Base-by-base conservation (phyloP, 2,797 vertebrate species). In the Channa striata region DNA sequence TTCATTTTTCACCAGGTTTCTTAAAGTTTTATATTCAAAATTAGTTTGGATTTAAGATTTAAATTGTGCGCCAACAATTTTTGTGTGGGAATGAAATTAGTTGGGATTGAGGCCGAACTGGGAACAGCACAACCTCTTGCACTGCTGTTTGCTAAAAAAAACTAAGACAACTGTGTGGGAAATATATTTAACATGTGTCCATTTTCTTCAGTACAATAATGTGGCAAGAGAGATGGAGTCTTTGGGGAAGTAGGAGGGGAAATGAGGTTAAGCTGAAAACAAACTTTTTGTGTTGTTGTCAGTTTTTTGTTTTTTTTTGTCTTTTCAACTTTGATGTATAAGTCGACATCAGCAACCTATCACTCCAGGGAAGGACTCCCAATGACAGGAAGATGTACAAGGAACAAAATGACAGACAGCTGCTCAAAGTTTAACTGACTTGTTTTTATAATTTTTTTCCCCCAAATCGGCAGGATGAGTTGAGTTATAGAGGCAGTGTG, bases 371-470 rank as follows among this genome's bases (percentile, higher is more conserved):
- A 69, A 84, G 69, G 62, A 80, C 56, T 49, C 44, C 39, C 81
- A 83, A 74, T 81, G 78, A 81, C 78, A 77, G 77, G 54, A 69
- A 53, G 59, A 74, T 44, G 50, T 58, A 52, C 54, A 71, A 64
- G 39, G 47, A 68, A 61, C 43, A 17, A 25, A 67, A 78, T 81
- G 78, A 83, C 64, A 30, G 76, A 83, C 77, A 81, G 75, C 53
- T 84, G 63, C 64, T 78, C 30, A 10, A 62, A 78, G 59, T 83
- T 70, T 51, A 62, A 52, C 61, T 74, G 78, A 76, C 62, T 52
- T 72, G 37, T 63, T 81, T n/a, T 10, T 65, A 43, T 62, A 23
- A 33, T 72, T 52, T 52, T n/a, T 19, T 11, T 25, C 21, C 16
- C 20, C 21, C 46, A 72, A 43, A 25, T 60, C 2, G 56, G 19